Conservation (phyloP, 2,113 vertebrate genomes). For the Procavia capensis region DNA sequence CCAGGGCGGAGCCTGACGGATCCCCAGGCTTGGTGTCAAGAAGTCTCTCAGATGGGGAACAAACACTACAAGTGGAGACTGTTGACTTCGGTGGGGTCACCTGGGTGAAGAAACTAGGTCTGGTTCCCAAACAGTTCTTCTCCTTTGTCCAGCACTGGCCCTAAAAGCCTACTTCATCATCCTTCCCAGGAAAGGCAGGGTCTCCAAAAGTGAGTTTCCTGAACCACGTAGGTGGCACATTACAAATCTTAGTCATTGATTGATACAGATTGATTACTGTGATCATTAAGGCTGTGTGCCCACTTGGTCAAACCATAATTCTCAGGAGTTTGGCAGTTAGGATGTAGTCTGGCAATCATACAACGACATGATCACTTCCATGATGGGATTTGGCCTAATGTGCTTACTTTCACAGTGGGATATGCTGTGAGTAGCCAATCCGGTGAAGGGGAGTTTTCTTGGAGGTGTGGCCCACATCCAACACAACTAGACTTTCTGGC, state of each 20-base stretch:
- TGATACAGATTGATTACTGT: not conserved
- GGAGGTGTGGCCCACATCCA: too few relatives aligned
- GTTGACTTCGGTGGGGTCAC: fast-evolving
- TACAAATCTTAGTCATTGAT: not conserved
- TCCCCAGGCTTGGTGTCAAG: not conserved
- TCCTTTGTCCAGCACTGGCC: not conserved
- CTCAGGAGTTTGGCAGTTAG: too few relatives aligned
- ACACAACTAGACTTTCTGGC: too few relatives aligned
- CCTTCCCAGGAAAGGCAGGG: fast-evolving
- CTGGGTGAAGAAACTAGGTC: fast-evolving
- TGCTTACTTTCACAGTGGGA: too few relatives aligned
- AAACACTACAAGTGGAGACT: fast-evolving
- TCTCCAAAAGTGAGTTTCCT: not conserved
- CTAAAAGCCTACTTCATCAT: fast-evolving
- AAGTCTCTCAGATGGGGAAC: not conserved
- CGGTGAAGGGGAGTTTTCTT: too few relatives aligned
- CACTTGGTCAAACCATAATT: too few relatives aligned
- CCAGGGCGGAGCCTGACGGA: not conserved
- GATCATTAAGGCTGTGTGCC: too few relatives aligned
- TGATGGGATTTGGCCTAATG: too few relatives aligned
- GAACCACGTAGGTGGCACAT: not conserved
- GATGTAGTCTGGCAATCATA: too few relatives aligned
- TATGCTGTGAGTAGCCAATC: too few relatives aligned
- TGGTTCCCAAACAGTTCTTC: not conserved
- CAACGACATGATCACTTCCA: too few relatives aligned